These are phyloP conservation scores for Leucosticte australis DNA, from an alignment of 2,113 vertebrate genomes.

Conservation along the genomic window DNA sequence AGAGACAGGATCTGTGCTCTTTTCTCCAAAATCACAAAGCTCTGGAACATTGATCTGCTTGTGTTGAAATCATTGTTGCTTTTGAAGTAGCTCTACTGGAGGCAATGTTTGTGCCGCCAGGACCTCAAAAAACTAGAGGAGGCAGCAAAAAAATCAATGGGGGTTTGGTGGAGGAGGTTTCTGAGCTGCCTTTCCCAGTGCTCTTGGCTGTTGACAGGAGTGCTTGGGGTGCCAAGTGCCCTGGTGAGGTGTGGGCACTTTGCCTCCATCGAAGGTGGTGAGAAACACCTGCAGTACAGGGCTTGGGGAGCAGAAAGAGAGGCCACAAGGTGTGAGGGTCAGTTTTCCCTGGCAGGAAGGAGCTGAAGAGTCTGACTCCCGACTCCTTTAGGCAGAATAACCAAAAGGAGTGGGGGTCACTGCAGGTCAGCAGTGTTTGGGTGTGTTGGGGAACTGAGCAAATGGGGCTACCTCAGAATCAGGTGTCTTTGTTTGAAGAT, in stretches of 20 bases:
- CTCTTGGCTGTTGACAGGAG: not conserved
- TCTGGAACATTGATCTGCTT: not conserved
- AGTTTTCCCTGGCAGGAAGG: not conserved
- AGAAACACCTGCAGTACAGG: not conserved
- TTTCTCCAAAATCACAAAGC: not conserved
- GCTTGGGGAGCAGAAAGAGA: not conserved
- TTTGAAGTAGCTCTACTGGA: conserved; percentile 11
- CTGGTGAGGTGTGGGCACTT: not conserved
- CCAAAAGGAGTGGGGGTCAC: not conserved
- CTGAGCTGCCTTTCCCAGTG: not conserved
- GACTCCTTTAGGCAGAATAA: not conserved
- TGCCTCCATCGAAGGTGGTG: not conserved
- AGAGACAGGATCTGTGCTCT: not conserved
- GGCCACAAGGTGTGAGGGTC: not conserved
- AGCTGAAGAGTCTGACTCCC: not conserved
- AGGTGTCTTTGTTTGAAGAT: not conserved
- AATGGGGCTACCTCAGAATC: not conserved
- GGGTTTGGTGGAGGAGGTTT: not conserved
- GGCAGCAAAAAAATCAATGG: not conserved
- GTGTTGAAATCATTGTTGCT: not conserved
- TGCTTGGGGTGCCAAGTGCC: not conserved
- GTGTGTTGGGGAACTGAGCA: not conserved
- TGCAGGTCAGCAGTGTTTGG: not conserved
- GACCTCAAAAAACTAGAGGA: not conserved
- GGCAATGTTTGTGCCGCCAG: not conserved